These are phyloP conservation scores for Cephus pygmeus DNA, from an alignment of 2,888 invertebrate genomes.

Conservation along the genomic window DNA sequence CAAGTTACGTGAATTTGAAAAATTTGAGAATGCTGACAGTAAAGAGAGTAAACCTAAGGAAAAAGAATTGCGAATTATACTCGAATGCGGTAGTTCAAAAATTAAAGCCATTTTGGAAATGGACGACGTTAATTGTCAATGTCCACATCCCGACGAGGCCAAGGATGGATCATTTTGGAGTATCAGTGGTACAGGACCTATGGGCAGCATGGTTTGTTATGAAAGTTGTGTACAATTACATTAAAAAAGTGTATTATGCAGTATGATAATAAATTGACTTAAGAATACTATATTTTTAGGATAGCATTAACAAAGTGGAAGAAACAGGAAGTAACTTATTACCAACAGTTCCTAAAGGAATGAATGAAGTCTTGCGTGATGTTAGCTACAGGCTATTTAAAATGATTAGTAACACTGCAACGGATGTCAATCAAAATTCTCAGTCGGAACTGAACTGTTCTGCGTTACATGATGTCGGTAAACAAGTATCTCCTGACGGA, in stretches of 20 bases:
- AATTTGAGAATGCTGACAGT: conserved; percentile 27
- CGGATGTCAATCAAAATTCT: conserved; percentile 37
- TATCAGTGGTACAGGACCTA: conserved; percentile 49
- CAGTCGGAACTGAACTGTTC: conserved; percentile 22
- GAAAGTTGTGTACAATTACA: conserved; percentile 38
- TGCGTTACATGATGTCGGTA: conserved; percentile 4
- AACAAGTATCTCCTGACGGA: conserved; percentile 12
- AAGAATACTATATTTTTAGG: conserved; percentile 27
- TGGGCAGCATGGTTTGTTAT: conserved; percentile 33
- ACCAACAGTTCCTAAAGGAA: conserved; percentile 49
- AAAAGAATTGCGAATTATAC: conserved; percentile 37
- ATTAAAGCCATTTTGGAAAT: conserved; percentile 53
- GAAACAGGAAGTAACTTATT: conserved; percentile 56
- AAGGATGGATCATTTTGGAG: conserved; percentile 56
- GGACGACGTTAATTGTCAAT: conserved; percentile 47
- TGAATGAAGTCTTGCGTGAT: conserved; percentile 39
- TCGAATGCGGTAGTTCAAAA: conserved; percentile 55
- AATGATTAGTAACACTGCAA: conserved; percentile 37
- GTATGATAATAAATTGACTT: background rate
- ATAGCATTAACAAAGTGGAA: conserved; percentile 47
- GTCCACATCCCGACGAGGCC: conserved; percentile 45
- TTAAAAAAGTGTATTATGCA: conserved; percentile 34
- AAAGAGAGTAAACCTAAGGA: conserved; percentile 21
- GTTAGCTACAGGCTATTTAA: conserved; percentile 45
- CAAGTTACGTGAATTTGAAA: conserved; percentile 51